phyloP scores from a whole-genome alignment of 2,888 invertebrate genomes.

The Agelastica alni region DNA sequence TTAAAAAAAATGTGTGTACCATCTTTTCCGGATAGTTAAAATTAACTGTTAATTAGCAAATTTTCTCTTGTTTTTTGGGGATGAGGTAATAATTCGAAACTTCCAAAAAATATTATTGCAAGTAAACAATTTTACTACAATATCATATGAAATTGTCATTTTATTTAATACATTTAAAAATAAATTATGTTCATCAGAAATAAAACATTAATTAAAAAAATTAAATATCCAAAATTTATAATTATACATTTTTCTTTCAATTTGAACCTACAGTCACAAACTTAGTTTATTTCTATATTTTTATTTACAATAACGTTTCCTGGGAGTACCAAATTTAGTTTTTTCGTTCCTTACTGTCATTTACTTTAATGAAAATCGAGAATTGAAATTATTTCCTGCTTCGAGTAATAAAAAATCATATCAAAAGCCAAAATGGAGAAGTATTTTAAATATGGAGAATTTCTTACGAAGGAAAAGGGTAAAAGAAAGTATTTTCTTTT shows the following conservation, averaged over 20 bases:
- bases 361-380: slow-evolving; percentile 10
- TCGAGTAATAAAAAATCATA: slow-evolving; percentile 22
- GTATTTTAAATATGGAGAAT: background rate
- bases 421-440: slow-evolving; percentile 20
- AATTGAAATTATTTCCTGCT: slow-evolving; percentile 11
- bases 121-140: too few relatives aligned
- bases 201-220: too few relatives aligned
- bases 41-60: slow-evolving; percentile 19
- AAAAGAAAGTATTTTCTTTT: background rate
- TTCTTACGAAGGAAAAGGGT: background rate
- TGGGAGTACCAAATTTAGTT: background rate
- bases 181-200: too few relatives aligned
- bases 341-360: slow-evolving; percentile 10
- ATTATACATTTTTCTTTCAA: too few relatives aligned
- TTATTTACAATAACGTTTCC: background rate
- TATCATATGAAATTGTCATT: too few relatives aligned
- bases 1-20: slow-evolving; percentile 5
- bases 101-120: too few relatives aligned
- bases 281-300: background rate
- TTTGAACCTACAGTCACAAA: too few relatives aligned
- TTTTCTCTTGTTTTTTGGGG: slow-evolving; percentile 22
- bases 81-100: slow-evolving; percentile 9
- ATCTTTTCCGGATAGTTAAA: slow-evolving; percentile 1
- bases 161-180: too few relatives aligned
- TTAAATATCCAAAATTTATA: too few relatives aligned